A percentile compares a stretch with the other conserved stretches of the same genome.
These are phyloP conservation scores for Lochmaea capreae DNA, from an alignment of 2,888 invertebrate species.

Conservation along the genomic window DNA sequence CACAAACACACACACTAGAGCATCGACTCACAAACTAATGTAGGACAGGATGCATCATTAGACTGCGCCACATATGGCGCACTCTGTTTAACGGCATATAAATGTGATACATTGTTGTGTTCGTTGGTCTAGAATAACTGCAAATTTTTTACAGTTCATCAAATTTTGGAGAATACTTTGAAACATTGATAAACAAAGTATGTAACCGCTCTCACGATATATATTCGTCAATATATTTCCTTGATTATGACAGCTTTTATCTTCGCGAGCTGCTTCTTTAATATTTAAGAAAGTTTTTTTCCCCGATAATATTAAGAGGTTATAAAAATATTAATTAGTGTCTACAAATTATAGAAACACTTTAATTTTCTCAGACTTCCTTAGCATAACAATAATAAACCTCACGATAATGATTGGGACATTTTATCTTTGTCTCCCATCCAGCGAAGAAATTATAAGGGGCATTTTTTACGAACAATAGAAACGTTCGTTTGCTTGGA, in stretches of 20 bases:
- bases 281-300: no score
- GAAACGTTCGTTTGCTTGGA: slow-evolving; percentile 6
- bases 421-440: slow-evolving; percentile 5
- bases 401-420: background rate
- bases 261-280: background rate
- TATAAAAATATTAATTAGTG: background rate
- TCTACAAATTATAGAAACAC: background rate
- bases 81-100: background rate
- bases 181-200: background rate
- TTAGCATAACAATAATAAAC: background rate
- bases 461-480: slow-evolving; percentile 12
- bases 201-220: background rate
- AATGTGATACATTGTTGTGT: no score
- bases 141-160: background rate
- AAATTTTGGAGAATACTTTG: no score
- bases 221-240: background rate
- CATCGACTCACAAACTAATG: slow-evolving; percentile 13
- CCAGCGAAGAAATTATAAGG: slow-evolving; percentile 9
- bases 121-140: background rate
- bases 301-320: no score
- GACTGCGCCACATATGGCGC: slow-evolving; percentile 6
- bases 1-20: slow-evolving; percentile 8
- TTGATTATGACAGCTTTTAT: no score
- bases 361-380: background rate
- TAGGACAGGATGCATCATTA: slow-evolving; percentile 18